A percentile compares a stretch with the other conserved stretches of the same genome.
Evolutionary conservation across 2,888 invertebrate species (phyloP).

Genomic region (Melinaea marsaeus): DNA sequence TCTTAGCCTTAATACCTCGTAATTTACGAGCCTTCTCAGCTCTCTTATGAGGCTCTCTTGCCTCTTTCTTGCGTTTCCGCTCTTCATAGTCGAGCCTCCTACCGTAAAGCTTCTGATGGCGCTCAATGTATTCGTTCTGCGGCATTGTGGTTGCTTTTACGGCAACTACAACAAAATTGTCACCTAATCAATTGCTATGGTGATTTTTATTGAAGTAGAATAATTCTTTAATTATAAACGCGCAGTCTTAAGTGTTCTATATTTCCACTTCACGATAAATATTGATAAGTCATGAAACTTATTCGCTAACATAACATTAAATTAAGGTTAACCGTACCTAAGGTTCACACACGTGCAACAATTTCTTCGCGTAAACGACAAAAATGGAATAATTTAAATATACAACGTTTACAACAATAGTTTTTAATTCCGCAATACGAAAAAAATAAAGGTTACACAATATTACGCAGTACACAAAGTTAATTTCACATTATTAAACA

Average conservation of each 20-base stretch:
- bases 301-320: not conserved
- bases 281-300: not conserved
- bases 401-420: not conserved
- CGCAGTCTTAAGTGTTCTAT: not conserved
- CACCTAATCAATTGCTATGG: conserved; percentile 46
- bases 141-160: conserved; percentile 86
- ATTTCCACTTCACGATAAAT: not conserved
- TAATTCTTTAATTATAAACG: not conserved
- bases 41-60: conserved; percentile 93
- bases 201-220: conserved; percentile 22
- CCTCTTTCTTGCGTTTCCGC: conserved; percentile 95
- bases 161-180: conserved; percentile 76
- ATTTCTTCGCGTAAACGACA: not conserved
- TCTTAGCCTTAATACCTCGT: conserved; percentile 97
- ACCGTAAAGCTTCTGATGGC: conserved; percentile 97
- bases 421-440: conserved; percentile 1
- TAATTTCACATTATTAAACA: conserved; percentile 44
- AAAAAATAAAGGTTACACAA: conserved; percentile 9
- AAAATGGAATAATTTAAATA: not conserved
- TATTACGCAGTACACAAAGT: conserved; percentile 40
- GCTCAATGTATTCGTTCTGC: conserved; percentile 99
- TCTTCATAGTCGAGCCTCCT: conserved; percentile 98
- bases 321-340: not conserved
- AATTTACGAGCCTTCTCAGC: conserved; percentile 94
- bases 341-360: conserved; percentile 14